Evolutionary conservation across 2,113 vertebrate genomes (phyloP), one percentile per base, ranked within the genome.

Genomic region (Nasalis larvatus): DNA sequence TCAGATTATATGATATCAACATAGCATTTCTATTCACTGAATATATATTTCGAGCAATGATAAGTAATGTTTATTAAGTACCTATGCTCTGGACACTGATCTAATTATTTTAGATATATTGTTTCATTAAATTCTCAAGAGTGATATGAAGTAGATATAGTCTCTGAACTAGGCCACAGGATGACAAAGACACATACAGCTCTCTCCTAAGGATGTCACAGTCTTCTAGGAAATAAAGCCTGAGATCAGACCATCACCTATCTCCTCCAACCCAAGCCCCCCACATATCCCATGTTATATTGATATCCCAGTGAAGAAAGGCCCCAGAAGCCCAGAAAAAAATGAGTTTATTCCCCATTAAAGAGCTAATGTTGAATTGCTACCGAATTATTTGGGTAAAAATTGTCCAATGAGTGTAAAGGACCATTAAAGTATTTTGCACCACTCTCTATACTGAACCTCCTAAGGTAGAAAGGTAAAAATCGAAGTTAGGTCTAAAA

Each of bases 41-140:
- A 86, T 71, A 45, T 58, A 20, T 69, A 71, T 89, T 78, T 25
- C 83, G 20, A 94, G 8, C 30, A 91, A 63, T 32, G 35, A 45
- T 68, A 96, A 74, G 47, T 80, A 68, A 52, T 42, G 58, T 52
- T 81, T 93, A 56, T 77, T 85, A 94, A 93, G 32, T 89, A 83
- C 27, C 89, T 94, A 58, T 42, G 32, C 35, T 94, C 40, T 86
- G 52, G 23, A 25, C 10, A 58, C 17, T 81, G 20, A 92, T 52
- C 6, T 87, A 68, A n/a, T 56, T 63, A 52, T 66, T 87, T 90
- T 40, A 60, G n/a, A 88, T 69, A 21, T 89, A 27, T 11, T 37
- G 23, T 56, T 54, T 63, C 45, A 87, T 73, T 96, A 89, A 86
- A 76, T 89, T 21, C 2, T 96, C 73, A 82, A 82, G 73, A 78